Evolutionary conservation across 1,140 invertebrate species (phyloP).

Genomic region (Pseudoatta argentina): DNA sequence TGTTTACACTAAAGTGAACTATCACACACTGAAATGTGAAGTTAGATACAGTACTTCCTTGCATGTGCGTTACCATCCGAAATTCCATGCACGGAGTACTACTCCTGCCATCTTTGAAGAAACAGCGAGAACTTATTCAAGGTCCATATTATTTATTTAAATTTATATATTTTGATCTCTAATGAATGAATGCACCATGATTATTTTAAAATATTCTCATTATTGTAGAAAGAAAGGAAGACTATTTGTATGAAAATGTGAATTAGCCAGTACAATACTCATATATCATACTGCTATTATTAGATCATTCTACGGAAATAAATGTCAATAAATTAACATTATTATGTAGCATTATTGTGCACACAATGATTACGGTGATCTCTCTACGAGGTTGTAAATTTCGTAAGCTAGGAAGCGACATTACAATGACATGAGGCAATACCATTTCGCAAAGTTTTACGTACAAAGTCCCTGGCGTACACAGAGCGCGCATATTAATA

Average conservation of each 20-base stretch:
- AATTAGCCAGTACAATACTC: not conserved
- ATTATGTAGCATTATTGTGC: not conserved
- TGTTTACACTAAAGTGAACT: no score
- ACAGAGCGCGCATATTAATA: slow-evolving; percentile 12
- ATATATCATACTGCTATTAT: not conserved
- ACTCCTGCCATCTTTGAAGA: no score
- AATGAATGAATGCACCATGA: not conserved
- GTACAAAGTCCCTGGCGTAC: slow-evolving; percentile 26
- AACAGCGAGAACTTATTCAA: no score
- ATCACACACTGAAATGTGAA: no score
- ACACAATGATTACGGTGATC: not conserved
- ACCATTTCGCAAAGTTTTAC: slow-evolving; percentile 38
- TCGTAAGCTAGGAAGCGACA: slow-evolving; percentile 22
- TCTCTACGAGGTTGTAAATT: not conserved
- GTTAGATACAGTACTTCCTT: no score
- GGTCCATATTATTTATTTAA: slow-evolving; percentile 13
- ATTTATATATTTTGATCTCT: not conserved
- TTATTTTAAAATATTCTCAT: not conserved
- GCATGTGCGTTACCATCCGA: no score
- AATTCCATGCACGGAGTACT: no score
- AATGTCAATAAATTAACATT: slow-evolving; percentile 3
- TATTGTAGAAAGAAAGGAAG: not conserved
- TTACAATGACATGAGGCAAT: not conserved
- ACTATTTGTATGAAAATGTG: not conserved
- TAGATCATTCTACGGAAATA: not conserved